Percentiles rank a stretch among this genome's conserved stretches.
phyloP scores from a whole-genome alignment of 1,140 invertebrate genomes.

The Hylaeus anthracinus region DNA sequence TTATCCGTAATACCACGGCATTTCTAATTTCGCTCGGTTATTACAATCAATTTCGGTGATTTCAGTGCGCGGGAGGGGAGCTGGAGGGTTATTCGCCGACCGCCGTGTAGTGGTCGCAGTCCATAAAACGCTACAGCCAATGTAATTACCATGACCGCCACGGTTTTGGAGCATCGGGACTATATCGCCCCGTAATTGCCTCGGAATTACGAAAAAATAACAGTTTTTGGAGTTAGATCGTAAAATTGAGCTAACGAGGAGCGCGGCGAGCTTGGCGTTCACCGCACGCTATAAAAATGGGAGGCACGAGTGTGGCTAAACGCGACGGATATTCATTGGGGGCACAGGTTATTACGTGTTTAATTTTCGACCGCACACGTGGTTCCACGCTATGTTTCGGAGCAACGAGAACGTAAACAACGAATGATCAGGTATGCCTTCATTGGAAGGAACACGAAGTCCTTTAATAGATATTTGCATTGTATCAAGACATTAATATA shows the following conservation, averaged over 20 bases:
- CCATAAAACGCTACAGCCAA: conserved; percentile 43
- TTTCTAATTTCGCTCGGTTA: conserved; percentile 43
- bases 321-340: too few relatives aligned
- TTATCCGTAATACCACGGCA: conserved; percentile 30
- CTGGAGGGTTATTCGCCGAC: too few relatives aligned
- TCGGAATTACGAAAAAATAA: conserved; percentile 69
- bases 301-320: too few relatives aligned
- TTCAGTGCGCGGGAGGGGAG: neutral
- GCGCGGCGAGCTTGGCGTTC: conserved; percentile 49
- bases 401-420: too few relatives aligned
- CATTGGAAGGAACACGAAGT: too few relatives aligned
- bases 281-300: conserved; percentile 63
- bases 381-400: too few relatives aligned
- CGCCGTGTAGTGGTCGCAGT: conserved; percentile 11
- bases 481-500: too few relatives aligned
- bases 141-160: conserved; percentile 31
- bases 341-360: too few relatives aligned
- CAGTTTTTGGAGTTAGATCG: conserved; percentile 60
- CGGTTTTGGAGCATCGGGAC: conserved; percentile 40
- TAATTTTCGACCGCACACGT: too few relatives aligned
- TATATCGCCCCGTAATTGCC: conserved; percentile 53
- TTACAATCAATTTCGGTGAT: conserved; percentile 47
- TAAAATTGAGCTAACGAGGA: conserved; percentile 75
- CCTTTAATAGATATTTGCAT: too few relatives aligned
- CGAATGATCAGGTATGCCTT: too few relatives aligned